phyloP scores from a whole-genome alignment of 53 echinoderm and acorn worm species.

The Stichopus horrens region DNA sequence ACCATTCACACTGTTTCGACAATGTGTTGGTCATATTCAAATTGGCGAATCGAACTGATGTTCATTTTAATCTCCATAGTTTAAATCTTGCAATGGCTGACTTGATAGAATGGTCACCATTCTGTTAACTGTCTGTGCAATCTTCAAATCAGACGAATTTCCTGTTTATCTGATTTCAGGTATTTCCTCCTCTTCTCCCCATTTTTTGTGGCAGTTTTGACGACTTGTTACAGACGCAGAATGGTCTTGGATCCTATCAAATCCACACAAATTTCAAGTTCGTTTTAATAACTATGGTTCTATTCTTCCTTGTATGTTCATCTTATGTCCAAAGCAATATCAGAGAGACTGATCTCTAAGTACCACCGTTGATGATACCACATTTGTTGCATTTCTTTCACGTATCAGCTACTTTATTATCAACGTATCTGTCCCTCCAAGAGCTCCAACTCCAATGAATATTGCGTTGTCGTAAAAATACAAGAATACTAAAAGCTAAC shows the following conservation, averaged over 20 bases:
- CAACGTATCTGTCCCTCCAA: neutral
- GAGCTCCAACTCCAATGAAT: neutral
- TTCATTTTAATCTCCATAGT: neutral
- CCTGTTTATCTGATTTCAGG: neutral
- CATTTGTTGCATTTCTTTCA: neutral
- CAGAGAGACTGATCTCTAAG: neutral
- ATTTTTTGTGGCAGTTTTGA: neutral
- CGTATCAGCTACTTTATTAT: neutral
- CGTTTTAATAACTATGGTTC: neutral
- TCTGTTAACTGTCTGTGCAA: neutral
- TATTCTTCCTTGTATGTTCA: neutral
- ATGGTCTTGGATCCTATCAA: too few relatives aligned
- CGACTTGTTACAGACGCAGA: too few relatives aligned
- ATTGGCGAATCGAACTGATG: neutral
- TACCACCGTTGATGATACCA: neutral
- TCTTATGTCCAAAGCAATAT: neutral
- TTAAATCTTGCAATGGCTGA: slow-evolving; percentile 26
- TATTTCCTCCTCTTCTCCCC: neutral
- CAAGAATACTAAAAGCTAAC: too few relatives aligned
- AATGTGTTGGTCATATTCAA: neutral
- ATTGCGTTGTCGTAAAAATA: too few relatives aligned
- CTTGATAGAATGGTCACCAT: neutral
- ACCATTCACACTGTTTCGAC: neutral
- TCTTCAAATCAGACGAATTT: neutral
- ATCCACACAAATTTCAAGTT: too few relatives aligned